phyloP scores from a whole-genome alignment of 1,140 invertebrate species.

The Drosophila ambigua region DNA sequence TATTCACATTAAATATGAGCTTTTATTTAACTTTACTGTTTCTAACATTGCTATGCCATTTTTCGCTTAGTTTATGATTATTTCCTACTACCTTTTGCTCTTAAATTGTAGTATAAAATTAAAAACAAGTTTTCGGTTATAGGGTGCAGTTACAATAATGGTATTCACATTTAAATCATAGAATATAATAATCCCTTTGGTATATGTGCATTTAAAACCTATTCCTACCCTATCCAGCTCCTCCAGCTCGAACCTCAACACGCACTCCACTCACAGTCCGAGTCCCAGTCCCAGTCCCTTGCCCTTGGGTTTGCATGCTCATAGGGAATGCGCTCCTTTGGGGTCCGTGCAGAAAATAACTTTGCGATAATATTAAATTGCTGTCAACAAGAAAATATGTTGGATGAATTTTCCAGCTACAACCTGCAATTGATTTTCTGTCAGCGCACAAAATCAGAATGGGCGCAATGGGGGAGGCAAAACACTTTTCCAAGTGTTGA shows the following conservation, averaged over 20 bases:
- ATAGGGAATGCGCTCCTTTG: conserved; percentile 32
- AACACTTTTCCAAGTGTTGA: conserved; percentile 82
- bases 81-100: too few relatives aligned
- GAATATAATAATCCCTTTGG: too few relatives aligned
- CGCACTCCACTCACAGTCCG: conserved; percentile 7
- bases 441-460: conserved; percentile 54
- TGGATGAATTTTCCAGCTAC: conserved; percentile 69
- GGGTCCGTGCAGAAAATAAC: conserved; percentile 75
- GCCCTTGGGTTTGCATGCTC: conserved; percentile 48
- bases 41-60: too few relatives aligned
- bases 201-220: too few relatives aligned
- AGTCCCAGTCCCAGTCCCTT: background rate
- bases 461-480: conserved; percentile 24
- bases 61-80: too few relatives aligned
- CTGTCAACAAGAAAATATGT: conserved; percentile 80
- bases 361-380: conserved; percentile 80
- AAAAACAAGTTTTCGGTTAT: too few relatives aligned
- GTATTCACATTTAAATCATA: too few relatives aligned
- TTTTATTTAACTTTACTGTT: too few relatives aligned
- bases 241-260: conserved; percentile 15
- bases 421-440: conserved; percentile 74
- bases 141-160: too few relatives aligned
- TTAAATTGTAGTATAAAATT: too few relatives aligned
- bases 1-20: too few relatives aligned
- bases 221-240: background rate